Conservation (phyloP, 2,888 invertebrate species). For the Lampropteryx suffumata region DNA sequence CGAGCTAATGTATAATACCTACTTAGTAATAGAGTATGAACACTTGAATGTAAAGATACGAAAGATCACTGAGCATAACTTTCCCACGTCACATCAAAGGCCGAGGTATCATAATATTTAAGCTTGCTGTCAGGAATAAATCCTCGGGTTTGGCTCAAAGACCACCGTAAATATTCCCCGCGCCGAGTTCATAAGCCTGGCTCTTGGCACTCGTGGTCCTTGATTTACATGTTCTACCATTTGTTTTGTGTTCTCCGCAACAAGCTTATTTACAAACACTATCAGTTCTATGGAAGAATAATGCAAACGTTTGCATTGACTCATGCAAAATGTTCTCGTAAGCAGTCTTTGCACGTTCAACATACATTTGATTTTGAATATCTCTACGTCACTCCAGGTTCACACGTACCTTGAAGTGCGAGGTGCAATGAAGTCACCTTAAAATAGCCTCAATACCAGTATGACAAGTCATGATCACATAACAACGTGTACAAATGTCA, state of each 20-base stretch:
- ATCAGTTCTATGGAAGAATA: slow-evolving; percentile 32
- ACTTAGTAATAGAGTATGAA: slow-evolving; percentile 1
- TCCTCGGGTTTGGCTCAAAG: slow-evolving; percentile 33
- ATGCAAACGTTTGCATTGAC: slow-evolving; percentile 30
- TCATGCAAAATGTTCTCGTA: slow-evolving; percentile 29
- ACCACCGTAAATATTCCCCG: slow-evolving; percentile 34
- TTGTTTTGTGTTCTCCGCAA: slow-evolving; percentile 27
- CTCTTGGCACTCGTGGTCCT: slow-evolving; percentile 33
- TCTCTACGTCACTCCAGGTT: slow-evolving; percentile 18
- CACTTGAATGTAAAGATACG: slow-evolving; percentile 15
- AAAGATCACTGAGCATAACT: slow-evolving; percentile 12
- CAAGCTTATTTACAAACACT: slow-evolving; percentile 34
- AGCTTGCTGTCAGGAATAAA: slow-evolving; percentile 32
- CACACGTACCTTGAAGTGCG: slow-evolving; percentile 14
- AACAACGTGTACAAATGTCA: slow-evolving; percentile 6
- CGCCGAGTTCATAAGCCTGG: slow-evolving; percentile 34
- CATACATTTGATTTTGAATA: slow-evolving; percentile 32
- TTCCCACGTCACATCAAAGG: slow-evolving; percentile 30
- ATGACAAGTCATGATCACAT: slow-evolving; percentile 9
- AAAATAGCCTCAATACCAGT: slow-evolving; percentile 7
- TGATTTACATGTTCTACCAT: slow-evolving; percentile 34
- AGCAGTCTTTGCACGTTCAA: slow-evolving; percentile 29
- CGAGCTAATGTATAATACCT: not conserved
- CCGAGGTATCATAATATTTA: slow-evolving; percentile 29
- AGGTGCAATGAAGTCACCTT: slow-evolving; percentile 17